Conservation (phyloP, 2,888 invertebrate genomes). For the Dryobotodes eremita region DNA sequence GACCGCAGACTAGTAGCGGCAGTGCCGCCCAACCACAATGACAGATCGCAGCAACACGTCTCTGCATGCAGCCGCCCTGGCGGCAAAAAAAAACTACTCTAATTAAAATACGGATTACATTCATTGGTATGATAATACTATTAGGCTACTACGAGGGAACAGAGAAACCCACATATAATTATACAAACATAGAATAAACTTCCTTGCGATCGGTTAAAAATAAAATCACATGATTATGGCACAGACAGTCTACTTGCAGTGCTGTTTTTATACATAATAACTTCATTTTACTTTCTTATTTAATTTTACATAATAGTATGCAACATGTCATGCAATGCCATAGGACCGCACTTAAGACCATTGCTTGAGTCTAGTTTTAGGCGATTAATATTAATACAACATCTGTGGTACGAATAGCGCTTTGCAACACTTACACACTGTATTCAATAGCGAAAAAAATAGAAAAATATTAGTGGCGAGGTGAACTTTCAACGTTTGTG, state of each 20-base stretch:
- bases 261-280: background rate
- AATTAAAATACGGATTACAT: too few species aligned
- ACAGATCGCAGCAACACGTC: background rate
- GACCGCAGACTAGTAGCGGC: background rate
- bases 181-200: background rate
- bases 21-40: background rate
- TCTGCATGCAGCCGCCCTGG: too few species aligned
- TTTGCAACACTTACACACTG: slow-evolving; percentile 34
- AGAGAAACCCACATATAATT: background rate
- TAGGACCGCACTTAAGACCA: background rate
- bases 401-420: slow-evolving; percentile 16
- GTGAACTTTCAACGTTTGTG: slow-evolving; percentile 48
- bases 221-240: background rate
- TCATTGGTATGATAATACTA: too few species aligned
- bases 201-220: background rate
- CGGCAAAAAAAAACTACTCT: too few species aligned
- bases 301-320: background rate
- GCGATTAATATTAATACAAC: background rate
- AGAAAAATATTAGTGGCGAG: slow-evolving; percentile 46
- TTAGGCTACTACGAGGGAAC: too few species aligned
- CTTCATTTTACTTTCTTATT: background rate
- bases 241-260: background rate
- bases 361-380: background rate
- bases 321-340: background rate
- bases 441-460: slow-evolving; percentile 37